phyloP scores from a whole-genome alignment of 2,113 vertebrate species.

The Marmota flaviventris region DNA sequence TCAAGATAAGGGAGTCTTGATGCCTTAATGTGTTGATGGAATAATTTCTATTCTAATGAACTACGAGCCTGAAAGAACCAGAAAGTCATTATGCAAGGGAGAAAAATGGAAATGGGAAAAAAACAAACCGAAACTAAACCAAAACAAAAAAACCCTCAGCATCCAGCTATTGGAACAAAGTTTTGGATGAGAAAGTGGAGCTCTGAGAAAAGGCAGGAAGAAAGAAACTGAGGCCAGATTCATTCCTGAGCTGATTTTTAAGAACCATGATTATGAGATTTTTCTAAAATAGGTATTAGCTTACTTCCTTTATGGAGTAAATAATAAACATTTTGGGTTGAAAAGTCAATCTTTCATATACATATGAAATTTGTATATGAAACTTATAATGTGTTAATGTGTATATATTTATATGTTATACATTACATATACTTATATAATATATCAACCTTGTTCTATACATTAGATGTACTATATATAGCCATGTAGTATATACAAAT shows the following conservation, averaged over 20 bases:
- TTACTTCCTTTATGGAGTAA: not conserved
- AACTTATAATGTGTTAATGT: not conserved
- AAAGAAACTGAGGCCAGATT: not conserved
- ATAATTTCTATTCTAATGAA: not conserved
- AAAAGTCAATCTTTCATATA: not conserved
- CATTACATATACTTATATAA: not conserved
- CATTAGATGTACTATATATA: not conserved
- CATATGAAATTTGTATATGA: no score
- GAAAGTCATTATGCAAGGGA: not conserved
- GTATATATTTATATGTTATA: not conserved
- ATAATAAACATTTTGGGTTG: not conserved
- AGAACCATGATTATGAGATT: not conserved
- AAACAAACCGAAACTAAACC: no score
- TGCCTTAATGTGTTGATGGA: not conserved
- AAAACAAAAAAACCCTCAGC: not conserved
- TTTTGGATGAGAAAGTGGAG: not conserved
- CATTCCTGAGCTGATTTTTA: not conserved
- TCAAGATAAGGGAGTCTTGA: not conserved
- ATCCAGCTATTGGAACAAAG: not conserved
- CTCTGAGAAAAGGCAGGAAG: not conserved
- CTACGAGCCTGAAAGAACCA: not conserved
- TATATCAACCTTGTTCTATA: not conserved
- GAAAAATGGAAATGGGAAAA: not conserved
- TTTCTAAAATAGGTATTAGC: slow-evolving; percentile 4
- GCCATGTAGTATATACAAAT: no score